Evolutionary conservation across 2,888 invertebrate genomes (phyloP).

Genomic region (Melipona beecheii): DNA sequence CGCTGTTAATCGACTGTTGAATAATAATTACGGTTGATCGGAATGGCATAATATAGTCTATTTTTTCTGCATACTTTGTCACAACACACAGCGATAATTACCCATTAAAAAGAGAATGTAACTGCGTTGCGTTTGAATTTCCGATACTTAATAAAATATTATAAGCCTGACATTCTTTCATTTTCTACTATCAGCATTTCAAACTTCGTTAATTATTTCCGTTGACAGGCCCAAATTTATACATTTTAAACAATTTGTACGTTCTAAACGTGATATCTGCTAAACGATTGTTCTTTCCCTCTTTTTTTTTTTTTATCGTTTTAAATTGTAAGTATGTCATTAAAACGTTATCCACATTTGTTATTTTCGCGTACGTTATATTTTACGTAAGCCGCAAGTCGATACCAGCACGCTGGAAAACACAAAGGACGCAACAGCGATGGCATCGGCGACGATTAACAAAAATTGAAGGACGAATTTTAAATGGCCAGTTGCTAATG

Average conservation of each 20-base stretch:
- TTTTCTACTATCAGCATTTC: neutral
- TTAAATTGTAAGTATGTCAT: no score
- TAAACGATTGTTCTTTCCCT: no score
- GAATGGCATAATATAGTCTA: neutral
- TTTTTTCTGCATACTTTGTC: neutral
- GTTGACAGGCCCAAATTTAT: neutral
- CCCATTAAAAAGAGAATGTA: neutral
- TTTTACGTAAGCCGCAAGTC: no score
- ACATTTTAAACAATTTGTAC: neutral
- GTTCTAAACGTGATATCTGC: neutral
- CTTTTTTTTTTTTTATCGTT: no score
- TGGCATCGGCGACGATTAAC: neutral
- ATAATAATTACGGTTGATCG: conserved; percentile 64
- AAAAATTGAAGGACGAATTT: neutral
- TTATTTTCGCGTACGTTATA: no score
- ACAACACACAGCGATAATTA: neutral
- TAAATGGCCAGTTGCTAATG: neutral
- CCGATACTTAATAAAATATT: neutral
- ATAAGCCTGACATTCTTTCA: neutral
- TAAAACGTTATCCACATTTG: no score
- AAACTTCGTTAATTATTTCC: neutral
- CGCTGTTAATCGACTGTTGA: conserved; percentile 88
- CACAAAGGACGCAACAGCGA: neutral
- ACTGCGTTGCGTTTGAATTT: neutral
- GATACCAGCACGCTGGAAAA: neutral